These are phyloP conservation scores for Lepidurus packardi DNA, from an alignment of 1,140 invertebrate genomes.

Conservation along the genomic window DNA sequence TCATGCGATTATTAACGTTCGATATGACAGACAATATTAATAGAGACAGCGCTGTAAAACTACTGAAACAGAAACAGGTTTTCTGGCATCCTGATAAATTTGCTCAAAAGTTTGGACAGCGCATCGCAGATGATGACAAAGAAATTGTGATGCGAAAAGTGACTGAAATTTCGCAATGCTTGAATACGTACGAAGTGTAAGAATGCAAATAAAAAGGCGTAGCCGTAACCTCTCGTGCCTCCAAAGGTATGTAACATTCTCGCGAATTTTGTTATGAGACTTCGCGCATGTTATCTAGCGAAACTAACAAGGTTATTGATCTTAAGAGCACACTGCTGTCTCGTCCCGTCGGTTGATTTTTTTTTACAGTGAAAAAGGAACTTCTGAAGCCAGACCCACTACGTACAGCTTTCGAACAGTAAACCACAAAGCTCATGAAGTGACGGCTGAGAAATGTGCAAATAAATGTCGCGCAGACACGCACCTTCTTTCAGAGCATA, in stretches of 20 bases:
- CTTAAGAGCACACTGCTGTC: background rate
- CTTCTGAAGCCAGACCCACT: too few species aligned
- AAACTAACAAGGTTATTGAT: background rate
- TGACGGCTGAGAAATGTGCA: too few species aligned
- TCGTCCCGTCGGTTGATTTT: background rate
- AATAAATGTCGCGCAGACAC: too few species aligned
- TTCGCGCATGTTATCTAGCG: background rate
- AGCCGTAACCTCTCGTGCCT: background rate
- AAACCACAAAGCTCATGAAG: too few species aligned
- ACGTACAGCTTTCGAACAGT: too few species aligned
- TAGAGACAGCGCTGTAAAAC: background rate
- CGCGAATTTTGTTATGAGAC: background rate
- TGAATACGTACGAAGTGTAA: constrained; percentile 25
- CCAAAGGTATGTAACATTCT: too few species aligned
- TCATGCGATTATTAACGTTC: constrained; percentile 25
- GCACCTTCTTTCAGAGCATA: too few species aligned
- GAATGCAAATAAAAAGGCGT: background rate
- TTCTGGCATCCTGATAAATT: constrained; percentile 33
- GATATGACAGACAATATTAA: constrained; percentile 14
- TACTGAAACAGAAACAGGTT: constrained; percentile 24
- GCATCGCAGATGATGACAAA: constrained; percentile 25
- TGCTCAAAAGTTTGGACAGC: constrained; percentile 29
- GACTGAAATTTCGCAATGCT: constrained; percentile 32
- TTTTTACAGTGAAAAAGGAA: background rate
- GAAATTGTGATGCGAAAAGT: constrained; percentile 27